Base-by-base conservation (phyloP, 2,113 vertebrate species). In the Erpornis zantholeuca region DNA sequence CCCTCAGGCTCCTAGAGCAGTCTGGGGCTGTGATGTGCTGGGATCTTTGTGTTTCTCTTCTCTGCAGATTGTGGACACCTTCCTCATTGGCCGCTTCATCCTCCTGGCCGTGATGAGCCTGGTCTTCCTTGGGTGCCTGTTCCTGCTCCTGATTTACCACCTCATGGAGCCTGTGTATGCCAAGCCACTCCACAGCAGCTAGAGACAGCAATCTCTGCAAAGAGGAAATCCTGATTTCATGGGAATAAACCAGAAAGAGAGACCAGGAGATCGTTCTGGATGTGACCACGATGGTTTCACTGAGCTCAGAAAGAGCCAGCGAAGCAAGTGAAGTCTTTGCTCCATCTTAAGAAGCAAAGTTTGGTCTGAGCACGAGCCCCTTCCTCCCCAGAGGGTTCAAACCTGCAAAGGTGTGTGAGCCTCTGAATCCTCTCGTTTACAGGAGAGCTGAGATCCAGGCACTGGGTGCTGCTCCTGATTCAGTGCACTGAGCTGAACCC, bases 61-160 rank as follows among this genome's bases (percentile, higher is more conserved):
- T 86, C 72, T 50, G 61, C 92, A 99, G 99, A 98, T 99, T 6
- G 98, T 99, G 96, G 99, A 99, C 94, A 75, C 97, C 35, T 98
- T 99, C 97, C 98, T 99, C 94, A 98, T 99, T 1, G 98, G 98
- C 28, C 99, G 99, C 86, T 99, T 99, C 9, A 33, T 99, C 65
- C 98, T 99, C 56, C 97, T 99, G 96, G 97, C 98, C 1, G 16
- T 98, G 79, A 97, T 96, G 75, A 96, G 96, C 15, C 75, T 96
- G 9, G 45, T 98, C 8, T 98, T 99, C 38, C 97, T 99, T 2
- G 98, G 98, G 47, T 97, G 98, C 35, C 88, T 99, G 50, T 98
- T 99, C 97, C 87, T 99, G 97, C 90, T 99, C 76, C 98, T 99
- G 33, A 96, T 98, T 60, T 97, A 98, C 65, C 98, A 99, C 78